Conservation (phyloP, 2,113 vertebrate genomes). For the Cyprinodon brontotheroides region DNA sequence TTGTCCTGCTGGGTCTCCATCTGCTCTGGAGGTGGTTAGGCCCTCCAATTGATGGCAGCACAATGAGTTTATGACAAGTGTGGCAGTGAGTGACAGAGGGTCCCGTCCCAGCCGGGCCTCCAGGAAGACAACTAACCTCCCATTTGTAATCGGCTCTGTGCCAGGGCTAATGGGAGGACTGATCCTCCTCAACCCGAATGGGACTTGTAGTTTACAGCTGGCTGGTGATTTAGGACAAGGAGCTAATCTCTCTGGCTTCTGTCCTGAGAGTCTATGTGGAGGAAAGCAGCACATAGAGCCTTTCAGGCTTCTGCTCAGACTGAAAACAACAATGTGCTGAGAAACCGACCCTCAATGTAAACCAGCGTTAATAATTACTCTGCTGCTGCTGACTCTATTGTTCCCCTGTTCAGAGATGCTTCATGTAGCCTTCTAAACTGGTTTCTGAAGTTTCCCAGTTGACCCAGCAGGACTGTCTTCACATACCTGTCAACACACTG, state of each 20-base stretch:
- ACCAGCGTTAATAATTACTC: constrained; percentile 21
- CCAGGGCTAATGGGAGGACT: constrained; percentile 75
- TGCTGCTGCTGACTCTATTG: constrained; percentile 19
- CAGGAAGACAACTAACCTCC: constrained; percentile 36
- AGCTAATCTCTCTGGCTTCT: constrained; percentile 49
- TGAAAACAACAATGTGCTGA: constrained; percentile 14
- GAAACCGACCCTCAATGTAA: constrained; percentile 18
- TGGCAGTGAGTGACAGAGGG: constrained; percentile 75
- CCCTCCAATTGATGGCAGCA: constrained; percentile 72
- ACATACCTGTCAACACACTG: constrained; percentile 67
- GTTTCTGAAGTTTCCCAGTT: constrained; percentile 65
- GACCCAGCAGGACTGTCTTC: constrained; percentile 65
- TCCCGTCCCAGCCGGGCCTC: constrained; percentile 63
- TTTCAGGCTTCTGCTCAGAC: background rate
- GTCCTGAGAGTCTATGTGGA: constrained; percentile 34
- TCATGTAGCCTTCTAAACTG: constrained; percentile 59
- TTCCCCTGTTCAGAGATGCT: constrained; percentile 31
- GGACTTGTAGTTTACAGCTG: constrained; percentile 77
- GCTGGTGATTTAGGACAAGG: constrained; percentile 65
- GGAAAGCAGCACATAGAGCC: background rate
- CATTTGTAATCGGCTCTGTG: constrained; percentile 65
- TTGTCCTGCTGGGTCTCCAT: constrained; percentile 76
- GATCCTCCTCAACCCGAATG: constrained; percentile 66
- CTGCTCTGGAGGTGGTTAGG: constrained; percentile 75
- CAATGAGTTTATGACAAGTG: constrained; percentile 72